phyloP scores from a whole-genome alignment of 2,113 vertebrate species.

The Otocyon megalotis region DNA sequence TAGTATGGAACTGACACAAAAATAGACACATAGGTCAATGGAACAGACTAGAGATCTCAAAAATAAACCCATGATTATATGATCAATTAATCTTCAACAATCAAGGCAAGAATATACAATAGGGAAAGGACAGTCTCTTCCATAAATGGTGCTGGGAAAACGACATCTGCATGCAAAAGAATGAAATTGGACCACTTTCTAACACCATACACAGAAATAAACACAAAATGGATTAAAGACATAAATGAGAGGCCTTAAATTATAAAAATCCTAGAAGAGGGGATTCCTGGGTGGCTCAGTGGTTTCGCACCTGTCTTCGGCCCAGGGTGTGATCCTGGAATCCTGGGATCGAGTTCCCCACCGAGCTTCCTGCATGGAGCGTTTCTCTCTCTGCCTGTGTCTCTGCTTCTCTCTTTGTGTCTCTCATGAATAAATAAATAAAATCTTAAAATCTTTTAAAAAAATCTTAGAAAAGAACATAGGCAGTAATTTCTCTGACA shows the following conservation, averaged over 20 bases:
- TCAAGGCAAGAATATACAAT: neutral
- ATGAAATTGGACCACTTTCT: neutral
- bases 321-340: too few species aligned
- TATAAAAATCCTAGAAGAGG: neutral
- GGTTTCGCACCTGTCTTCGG: too few species aligned
- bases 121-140: neutral
- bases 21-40: neutral
- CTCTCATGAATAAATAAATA: too few species aligned
- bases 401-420: too few species aligned
- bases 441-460: too few species aligned
- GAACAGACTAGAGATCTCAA: neutral
- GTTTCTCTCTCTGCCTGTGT: too few species aligned
- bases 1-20: neutral
- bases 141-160: neutral
- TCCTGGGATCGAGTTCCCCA: too few species aligned
- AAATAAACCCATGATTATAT: neutral
- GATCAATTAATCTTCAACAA: neutral
- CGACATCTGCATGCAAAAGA: neutral
- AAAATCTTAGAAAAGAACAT: neutral
- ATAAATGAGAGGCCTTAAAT: neutral
- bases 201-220: neutral
- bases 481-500: neutral
- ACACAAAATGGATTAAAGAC: neutral
- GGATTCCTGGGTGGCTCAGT: too few species aligned
- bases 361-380: too few species aligned